A percentile compares a stretch with the other conserved stretches of the same genome.
Conservation (phyloP, 2,888 invertebrate species). For the Tinea trinotella region DNA sequence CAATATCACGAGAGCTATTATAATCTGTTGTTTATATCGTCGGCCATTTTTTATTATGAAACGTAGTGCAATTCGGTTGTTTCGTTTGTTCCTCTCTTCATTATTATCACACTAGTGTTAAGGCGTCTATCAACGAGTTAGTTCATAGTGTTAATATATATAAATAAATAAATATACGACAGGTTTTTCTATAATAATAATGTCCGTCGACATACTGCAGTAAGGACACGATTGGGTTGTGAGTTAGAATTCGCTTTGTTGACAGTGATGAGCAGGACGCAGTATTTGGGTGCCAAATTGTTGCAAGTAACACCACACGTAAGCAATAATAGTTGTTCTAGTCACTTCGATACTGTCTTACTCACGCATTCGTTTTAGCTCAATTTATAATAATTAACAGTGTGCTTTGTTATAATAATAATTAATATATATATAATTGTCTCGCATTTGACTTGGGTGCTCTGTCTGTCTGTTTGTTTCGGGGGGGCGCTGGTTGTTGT, state of each 20-base stretch:
- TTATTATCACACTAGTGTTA: constrained; percentile 26
- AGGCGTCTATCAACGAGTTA: constrained; percentile 68
- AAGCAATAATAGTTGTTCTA: constrained; percentile 8
- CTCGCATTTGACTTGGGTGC: too few relatives aligned
- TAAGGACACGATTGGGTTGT: constrained; percentile 18
- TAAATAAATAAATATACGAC: too few relatives aligned
- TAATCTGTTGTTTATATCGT: not conserved
- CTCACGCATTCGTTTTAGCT: too few relatives aligned
- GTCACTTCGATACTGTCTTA: too few relatives aligned
- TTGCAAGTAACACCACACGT: not conserved
- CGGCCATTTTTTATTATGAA: not conserved
- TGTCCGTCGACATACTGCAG: too few relatives aligned
- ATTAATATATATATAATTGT: too few relatives aligned
- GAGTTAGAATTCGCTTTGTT: constrained; percentile 16
- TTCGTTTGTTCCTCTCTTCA: not conserved
- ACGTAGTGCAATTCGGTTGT: not conserved
- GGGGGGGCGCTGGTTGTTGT: constrained; percentile 29
- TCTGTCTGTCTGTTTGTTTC: too few relatives aligned
- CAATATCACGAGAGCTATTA: too few relatives aligned
- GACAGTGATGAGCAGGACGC: constrained; percentile 21
- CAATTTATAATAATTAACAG: too few relatives aligned
- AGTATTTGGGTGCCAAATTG: constrained; percentile 50
- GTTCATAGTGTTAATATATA: too few relatives aligned
- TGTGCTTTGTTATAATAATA: too few relatives aligned
- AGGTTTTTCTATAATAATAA: too few relatives aligned